Conservation (phyloP, 1,140 invertebrate species). For the Zophobas atratus region DNA sequence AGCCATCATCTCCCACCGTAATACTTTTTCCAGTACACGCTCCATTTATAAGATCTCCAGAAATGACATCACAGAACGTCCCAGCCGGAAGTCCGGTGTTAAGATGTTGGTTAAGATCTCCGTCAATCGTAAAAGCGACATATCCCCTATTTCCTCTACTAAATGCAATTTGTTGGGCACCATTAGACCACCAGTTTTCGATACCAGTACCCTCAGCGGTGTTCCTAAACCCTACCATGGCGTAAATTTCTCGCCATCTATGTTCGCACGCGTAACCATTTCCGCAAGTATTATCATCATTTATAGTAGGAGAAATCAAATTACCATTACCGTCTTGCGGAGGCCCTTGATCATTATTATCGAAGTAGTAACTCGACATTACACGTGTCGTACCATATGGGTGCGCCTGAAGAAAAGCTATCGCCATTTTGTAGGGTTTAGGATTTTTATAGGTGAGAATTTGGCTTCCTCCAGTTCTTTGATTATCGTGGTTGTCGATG, state of each 20-base stretch:
- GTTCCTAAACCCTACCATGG: conserved; percentile 86
- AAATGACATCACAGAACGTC: conserved; percentile 89
- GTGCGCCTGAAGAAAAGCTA: conserved; percentile 88
- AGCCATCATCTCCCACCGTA: conserved; percentile 75
- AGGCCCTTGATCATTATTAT: conserved; percentile 67
- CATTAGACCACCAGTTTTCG: conserved; percentile 82
- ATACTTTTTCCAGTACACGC: conserved; percentile 82
- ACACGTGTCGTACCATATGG: conserved; percentile 82
- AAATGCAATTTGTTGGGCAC: conserved; percentile 84
- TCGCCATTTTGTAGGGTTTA: conserved; percentile 78
- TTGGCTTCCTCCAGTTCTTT: conserved; percentile 68
- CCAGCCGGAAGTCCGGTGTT: conserved; percentile 84
- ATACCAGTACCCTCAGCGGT: conserved; percentile 72
- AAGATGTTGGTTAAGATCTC: conserved; percentile 72
- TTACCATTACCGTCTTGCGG: conserved; percentile 76
- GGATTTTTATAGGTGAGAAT: conserved; percentile 75
- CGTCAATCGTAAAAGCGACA: conserved; percentile 80
- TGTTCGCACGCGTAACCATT: conserved; percentile 94
- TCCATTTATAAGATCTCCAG: conserved; percentile 75
- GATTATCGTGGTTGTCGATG: conserved; percentile 76
- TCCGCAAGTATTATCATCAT: conserved; percentile 78
- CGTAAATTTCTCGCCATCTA: conserved; percentile 86
- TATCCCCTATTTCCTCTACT: conserved; percentile 80
- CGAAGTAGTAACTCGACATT: conserved; percentile 79
- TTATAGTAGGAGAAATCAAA: conserved; percentile 76